Conservation (phyloP, 2,888 invertebrate genomes). For the Boloria euphrosyne region DNA sequence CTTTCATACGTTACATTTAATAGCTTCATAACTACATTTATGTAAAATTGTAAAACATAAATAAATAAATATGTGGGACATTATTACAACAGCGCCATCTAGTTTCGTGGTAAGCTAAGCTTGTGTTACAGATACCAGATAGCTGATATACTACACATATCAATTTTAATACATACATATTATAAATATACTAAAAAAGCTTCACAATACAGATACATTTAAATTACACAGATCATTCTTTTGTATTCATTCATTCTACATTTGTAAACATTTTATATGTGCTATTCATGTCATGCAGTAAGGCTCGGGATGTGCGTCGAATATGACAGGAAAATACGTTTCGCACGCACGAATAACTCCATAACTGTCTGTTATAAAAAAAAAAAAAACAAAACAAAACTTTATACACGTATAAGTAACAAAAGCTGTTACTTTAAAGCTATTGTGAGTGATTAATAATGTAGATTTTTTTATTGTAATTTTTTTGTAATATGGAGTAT, state of each 20-base stretch:
- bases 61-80: too few relatives aligned
- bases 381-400: constrained; percentile 11
- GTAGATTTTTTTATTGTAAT: too few relatives aligned
- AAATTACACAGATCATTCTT: background rate
- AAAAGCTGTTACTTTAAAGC: constrained; percentile 5
- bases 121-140: too few relatives aligned
- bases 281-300: constrained; percentile 15
- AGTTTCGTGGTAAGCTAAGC: too few relatives aligned
- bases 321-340: constrained; percentile 23
- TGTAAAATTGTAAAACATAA: too few relatives aligned
- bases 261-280: background rate
- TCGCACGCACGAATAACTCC: constrained; percentile 16
- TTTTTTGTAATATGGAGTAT: too few relatives aligned
- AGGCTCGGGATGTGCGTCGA: constrained; percentile 17
- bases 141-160: too few relatives aligned
- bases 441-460: background rate
- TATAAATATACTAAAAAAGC: background rate
- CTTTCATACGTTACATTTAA: too few relatives aligned
- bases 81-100: too few relatives aligned
- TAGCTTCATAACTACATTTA: too few relatives aligned
- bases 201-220: background rate
- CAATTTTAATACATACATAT: too few relatives aligned
- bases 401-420: background rate
- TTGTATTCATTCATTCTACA: constrained; percentile 8
- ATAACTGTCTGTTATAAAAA: constrained; percentile 17